phyloP scores from a whole-genome alignment of 2,888 invertebrate genomes.

The Megamerina dolium region DNA sequence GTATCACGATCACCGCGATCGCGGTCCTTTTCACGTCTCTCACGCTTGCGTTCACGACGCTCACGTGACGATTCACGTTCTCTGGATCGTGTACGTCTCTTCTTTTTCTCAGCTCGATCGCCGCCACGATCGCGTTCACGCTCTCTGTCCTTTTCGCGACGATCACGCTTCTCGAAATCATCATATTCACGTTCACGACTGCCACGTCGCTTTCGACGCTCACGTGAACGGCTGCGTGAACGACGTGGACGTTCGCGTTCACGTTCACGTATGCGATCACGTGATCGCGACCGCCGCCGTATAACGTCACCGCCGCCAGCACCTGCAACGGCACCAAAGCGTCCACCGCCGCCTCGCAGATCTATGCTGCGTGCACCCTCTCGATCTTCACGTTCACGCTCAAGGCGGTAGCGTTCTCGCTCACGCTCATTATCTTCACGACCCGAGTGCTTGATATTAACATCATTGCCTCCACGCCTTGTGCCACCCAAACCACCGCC shows the following conservation, averaged over 20 bases:
- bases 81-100: conserved; percentile 46
- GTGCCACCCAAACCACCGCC: conserved; percentile 97
- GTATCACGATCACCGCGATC: conserved; percentile 59
- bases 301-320: conserved; percentile 26
- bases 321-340: too few species aligned
- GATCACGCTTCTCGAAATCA: conserved; percentile 40
- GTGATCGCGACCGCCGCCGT: conserved; percentile 51
- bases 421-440: conserved; percentile 89
- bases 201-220: conserved; percentile 51
- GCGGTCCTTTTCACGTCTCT: conserved; percentile 57
- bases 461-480: conserved; percentile 90
- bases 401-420: conserved; percentile 77
- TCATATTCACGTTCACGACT: conserved; percentile 52
- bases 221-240: conserved; percentile 47
- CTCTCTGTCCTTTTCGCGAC: conserved; percentile 49
- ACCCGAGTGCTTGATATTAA: conserved; percentile 94
- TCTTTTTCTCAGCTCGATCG: conserved; percentile 46
- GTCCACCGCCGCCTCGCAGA: conserved; percentile 30
- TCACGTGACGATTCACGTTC: conserved; percentile 45
- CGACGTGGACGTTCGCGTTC: conserved; percentile 45
- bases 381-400: conserved; percentile 64
- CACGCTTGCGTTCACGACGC: conserved; percentile 42
- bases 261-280: conserved; percentile 47
- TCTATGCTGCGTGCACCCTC: conserved; percentile 32
- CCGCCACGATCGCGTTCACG: conserved; percentile 37